phyloP scores from a whole-genome alignment of 1,140 invertebrate species.

The Caenorhabditis brenneri region DNA sequence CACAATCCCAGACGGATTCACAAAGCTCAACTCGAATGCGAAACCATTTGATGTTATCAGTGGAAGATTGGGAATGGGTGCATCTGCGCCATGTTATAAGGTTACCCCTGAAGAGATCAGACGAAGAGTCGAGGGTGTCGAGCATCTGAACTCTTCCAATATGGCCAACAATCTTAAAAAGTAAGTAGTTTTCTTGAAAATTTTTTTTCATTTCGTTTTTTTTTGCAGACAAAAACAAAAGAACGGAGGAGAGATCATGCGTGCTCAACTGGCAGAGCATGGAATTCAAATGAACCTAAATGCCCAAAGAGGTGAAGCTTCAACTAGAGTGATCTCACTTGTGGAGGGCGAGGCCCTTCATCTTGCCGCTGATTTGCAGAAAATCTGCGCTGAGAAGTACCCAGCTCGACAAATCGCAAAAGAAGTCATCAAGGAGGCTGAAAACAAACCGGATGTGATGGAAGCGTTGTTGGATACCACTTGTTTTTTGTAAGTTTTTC shows the following conservation, averaged over 20 bases:
- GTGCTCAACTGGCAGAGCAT: not conserved
- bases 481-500: not conserved
- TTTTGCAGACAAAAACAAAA: not conserved
- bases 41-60: no score
- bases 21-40: no score
- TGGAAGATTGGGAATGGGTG: no score
- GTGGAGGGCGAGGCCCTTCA: not conserved
- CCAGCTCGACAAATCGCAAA: not conserved
- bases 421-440: not conserved
- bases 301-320: not conserved
- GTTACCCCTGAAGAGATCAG: no score
- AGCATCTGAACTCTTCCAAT: not conserved
- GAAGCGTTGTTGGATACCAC: not conserved
- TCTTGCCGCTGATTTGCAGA: not conserved
- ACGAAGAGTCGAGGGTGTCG: not conserved
- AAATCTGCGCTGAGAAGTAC: not conserved
- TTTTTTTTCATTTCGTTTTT: no score
- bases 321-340: not conserved
- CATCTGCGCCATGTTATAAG: no score
- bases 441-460: not conserved
- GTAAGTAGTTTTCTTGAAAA: not conserved
- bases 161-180: not conserved
- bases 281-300: not conserved
- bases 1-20: no score
- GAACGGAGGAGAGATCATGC: not conserved